phyloP scores from a whole-genome alignment of 2,888 invertebrate genomes.

The Serrognathus titanus region DNA sequence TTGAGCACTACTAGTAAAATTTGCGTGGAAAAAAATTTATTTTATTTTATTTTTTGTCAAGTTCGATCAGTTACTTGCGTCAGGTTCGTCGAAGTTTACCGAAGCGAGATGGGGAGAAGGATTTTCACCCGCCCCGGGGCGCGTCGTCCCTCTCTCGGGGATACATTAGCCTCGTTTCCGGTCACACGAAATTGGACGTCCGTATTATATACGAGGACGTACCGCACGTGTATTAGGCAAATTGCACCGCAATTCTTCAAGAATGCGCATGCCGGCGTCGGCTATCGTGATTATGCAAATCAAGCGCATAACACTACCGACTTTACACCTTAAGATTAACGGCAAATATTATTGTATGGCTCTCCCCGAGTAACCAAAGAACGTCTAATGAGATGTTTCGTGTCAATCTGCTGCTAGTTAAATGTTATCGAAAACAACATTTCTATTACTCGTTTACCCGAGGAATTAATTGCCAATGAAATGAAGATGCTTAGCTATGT shows the following conservation, averaged over 20 bases:
- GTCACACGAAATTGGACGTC: constrained; percentile 37
- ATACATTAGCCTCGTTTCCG: constrained; percentile 41
- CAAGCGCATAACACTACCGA: neutral
- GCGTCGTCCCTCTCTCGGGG: constrained; percentile 29
- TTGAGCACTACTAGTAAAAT: no score
- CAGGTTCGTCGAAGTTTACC: no score
- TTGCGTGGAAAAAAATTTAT: no score
- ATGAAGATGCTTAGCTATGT: no score
- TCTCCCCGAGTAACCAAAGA: no score
- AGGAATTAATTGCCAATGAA: no score
- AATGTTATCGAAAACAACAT: no score
- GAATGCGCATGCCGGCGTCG: constrained; percentile 12
- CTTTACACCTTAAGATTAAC: constrained; percentile 1
- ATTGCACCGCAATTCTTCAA: constrained; percentile 20
- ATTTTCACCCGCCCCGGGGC: constrained; percentile 24
- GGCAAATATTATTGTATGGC: neutral
- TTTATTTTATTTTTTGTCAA: no score
- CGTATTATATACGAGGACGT: constrained; percentile 25
- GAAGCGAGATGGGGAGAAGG: neutral
- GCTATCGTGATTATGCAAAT: constrained; percentile 18
- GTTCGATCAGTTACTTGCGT: no score
- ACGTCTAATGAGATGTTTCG: no score
- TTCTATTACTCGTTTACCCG: no score
- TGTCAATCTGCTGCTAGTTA: no score
- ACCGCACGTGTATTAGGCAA: constrained; percentile 24